Base-by-base conservation (phyloP, 2,888 invertebrate genomes). In the Bellardia pandia region DNA sequence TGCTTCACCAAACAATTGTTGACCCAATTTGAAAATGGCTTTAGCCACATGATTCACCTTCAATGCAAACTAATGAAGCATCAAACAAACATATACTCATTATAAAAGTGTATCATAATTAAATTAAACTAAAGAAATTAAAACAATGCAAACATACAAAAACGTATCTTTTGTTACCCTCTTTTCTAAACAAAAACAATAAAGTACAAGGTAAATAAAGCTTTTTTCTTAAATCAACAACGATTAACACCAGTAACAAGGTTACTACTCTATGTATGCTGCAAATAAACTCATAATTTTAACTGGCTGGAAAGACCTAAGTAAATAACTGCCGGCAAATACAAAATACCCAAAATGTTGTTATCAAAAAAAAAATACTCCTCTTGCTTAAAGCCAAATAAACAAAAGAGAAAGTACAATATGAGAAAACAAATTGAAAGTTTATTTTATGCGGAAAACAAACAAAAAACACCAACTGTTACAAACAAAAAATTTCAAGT, bases 401-500 rank as follows among this genome's bases (percentile, higher is more conserved):
- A 9, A 45, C 23, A 45, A 40, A 75, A 62, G 37, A 62, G 74
- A 58, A 74, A 74, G 58, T 33, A 64, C 8, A 33, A 33, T 30
- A 13, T 37, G 75, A 48, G 42, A 75, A 13, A 45, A 13, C 16
- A 16, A 16, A 62, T 37, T 13, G 58, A 13, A 11, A 8, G 9
- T 69, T 48, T n/a, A 30, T 33, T 68, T 30, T 66, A 4, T 48
- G 14, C 48, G 5, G 3, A 51, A 51, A 51, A 51, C 11, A 51
- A 51, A 51, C 4, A 37, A 37, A 37, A 37, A 3, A 37, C 37
- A 37, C 45, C 2, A 53, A 1, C 7, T 8, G 8, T 72, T 72
- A 14, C 23, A 64, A 14, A 53, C 2, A 40, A 37, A 40, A 23
- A 53, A 53, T 6, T 76, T 64, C 76, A 76, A 76, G 76, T 76